phyloP scores from a whole-genome alignment of 2,888 invertebrate species.

The Conistra vaccinii region DNA sequence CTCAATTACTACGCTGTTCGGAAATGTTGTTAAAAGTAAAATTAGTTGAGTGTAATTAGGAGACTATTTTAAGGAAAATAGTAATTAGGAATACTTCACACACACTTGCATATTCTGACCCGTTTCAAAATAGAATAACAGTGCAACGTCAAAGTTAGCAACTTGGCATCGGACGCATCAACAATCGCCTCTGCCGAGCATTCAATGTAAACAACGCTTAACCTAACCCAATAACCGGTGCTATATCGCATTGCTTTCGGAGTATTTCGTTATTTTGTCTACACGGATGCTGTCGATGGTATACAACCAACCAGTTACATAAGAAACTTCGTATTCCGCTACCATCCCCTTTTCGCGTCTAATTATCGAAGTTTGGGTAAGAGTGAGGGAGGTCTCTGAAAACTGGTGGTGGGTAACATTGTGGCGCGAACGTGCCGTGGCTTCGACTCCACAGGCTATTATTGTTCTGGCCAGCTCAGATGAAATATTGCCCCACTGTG shows the following conservation, averaged over 20 bases:
- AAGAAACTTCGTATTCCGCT: constrained; percentile 72
- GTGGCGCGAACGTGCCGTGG: constrained; percentile 90
- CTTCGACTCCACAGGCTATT: constrained; percentile 88
- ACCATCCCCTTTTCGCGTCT: constrained; percentile 63
- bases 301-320: constrained; percentile 75
- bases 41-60: constrained; percentile 11
- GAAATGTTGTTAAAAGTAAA: background rate
- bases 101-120: constrained; percentile 58
- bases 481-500: constrained; percentile 90
- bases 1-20: constrained; percentile 1
- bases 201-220: constrained; percentile 86
- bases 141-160: constrained; percentile 79
- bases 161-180: constrained; percentile 87
- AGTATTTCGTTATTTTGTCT: constrained; percentile 90
- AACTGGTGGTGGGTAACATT: constrained; percentile 84
- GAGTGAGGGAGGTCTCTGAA: constrained; percentile 74
- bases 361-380: constrained; percentile 69
- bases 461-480: constrained; percentile 90
- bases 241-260: constrained; percentile 89
- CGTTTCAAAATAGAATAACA: constrained; percentile 79
- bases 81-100: constrained; percentile 25
- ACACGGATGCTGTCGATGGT: constrained; percentile 89
- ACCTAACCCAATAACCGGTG: constrained; percentile 89
- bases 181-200: constrained; percentile 84
- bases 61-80: constrained; percentile 19